phyloP scores from a whole-genome alignment of 2,888 invertebrate species.

The Eudemis profundana region DNA sequence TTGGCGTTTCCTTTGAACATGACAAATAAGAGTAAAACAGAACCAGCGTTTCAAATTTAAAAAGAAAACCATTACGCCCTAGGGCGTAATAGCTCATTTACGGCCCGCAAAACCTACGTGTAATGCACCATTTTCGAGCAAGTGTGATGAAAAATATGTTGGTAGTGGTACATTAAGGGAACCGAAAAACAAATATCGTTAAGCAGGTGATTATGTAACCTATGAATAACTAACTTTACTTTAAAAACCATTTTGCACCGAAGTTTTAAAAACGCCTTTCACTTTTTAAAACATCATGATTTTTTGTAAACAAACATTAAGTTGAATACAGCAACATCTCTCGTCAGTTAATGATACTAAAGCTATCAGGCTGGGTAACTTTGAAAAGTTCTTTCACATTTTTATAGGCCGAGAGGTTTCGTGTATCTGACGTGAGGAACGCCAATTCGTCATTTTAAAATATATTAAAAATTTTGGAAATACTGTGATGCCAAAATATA shows the following conservation, averaged over 20 bases:
- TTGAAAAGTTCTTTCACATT: constrained; percentile 24
- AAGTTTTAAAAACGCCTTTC: constrained; percentile 26
- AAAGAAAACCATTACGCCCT: too few species aligned
- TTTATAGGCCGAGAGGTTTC: constrained; percentile 26
- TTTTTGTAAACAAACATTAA: neutral
- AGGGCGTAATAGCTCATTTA: too few species aligned
- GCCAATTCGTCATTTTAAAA: constrained; percentile 45
- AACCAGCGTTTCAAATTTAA: too few species aligned
- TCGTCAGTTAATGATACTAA: neutral
- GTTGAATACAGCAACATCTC: neutral
- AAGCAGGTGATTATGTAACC: neutral
- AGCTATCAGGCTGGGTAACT: neutral
- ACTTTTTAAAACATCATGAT: constrained; percentile 15
- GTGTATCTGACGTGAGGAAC: neutral
- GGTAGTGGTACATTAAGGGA: too few species aligned
- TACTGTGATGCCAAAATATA: constrained; percentile 82
- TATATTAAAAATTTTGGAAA: constrained; percentile 60
- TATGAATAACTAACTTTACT: constrained; percentile 16
- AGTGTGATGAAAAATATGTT: too few species aligned
- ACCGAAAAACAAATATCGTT: neutral
- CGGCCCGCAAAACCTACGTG: too few species aligned
- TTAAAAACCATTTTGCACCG: constrained; percentile 26
- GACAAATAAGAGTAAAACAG: too few species aligned
- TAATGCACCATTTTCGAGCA: too few species aligned
- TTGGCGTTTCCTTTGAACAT: too few species aligned